Evolutionary conservation across 1,140 invertebrate species (phyloP).

Genomic region (Euura lappo): DNA sequence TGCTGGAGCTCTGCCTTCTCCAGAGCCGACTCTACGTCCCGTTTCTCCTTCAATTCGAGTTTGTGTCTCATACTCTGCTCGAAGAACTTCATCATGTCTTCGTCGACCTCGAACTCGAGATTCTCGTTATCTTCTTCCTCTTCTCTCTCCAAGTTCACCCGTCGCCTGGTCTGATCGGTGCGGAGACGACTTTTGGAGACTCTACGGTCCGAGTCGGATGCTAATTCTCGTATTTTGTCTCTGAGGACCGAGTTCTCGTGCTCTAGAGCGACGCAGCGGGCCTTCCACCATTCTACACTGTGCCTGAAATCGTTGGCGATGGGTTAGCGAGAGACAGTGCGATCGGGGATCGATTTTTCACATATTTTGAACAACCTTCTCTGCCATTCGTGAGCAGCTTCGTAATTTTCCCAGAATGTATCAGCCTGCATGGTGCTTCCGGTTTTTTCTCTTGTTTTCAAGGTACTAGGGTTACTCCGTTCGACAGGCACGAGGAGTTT

Average conservation of each 20-base stretch:
- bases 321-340: too few species aligned
- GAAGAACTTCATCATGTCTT: slow-evolving; percentile 71
- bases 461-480: not conserved
- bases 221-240: slow-evolving; percentile 49
- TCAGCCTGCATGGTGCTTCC: slow-evolving; percentile 41
- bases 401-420: slow-evolving; percentile 56
- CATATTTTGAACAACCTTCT: slow-evolving; percentile 35
- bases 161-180: slow-evolving; percentile 8
- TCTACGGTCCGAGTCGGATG: slow-evolving; percentile 8
- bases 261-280: slow-evolving; percentile 67
- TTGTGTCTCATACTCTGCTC: slow-evolving; percentile 64
- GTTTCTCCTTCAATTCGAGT: slow-evolving; percentile 58
- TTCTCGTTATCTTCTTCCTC: slow-evolving; percentile 42
- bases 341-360: too few species aligned
- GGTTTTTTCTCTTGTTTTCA: slow-evolving; percentile 19
- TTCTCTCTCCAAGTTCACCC: slow-evolving; percentile 20
- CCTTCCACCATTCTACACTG: slow-evolving; percentile 69
- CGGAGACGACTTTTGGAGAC: too few species aligned
- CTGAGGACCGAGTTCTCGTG: slow-evolving; percentile 69
- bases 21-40: slow-evolving; percentile 39
- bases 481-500: slow-evolving; percentile 16
- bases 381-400: slow-evolving; percentile 52
- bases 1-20: slow-evolving; percentile 26
- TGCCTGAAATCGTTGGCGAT: slow-evolving; percentile 40
- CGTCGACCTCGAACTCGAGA: slow-evolving; percentile 66